These are phyloP conservation scores for Cochlearius cochlearius DNA, from an alignment of 2,113 vertebrate genomes.

Conservation along the genomic window DNA sequence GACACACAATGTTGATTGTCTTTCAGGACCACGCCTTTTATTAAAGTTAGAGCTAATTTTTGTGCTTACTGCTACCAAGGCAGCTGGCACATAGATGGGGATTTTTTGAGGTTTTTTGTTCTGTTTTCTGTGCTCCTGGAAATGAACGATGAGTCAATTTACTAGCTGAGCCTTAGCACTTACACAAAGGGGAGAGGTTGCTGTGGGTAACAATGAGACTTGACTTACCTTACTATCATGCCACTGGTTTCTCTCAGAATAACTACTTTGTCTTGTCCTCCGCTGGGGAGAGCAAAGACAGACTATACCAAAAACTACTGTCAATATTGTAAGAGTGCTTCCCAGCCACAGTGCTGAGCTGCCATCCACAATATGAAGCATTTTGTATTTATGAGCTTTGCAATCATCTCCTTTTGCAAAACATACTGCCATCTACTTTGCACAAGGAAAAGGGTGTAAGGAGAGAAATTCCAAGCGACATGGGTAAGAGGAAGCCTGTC, in stretches of 20 bases:
- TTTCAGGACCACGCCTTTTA: background rate
- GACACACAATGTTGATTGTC: background rate
- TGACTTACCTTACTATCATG: background rate
- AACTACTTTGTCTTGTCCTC: background rate
- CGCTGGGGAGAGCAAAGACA: background rate
- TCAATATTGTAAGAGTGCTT: background rate
- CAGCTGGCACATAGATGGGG: background rate
- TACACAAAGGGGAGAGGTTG: background rate
- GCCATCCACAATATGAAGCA: background rate
- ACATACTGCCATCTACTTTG: background rate
- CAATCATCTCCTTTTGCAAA: background rate
- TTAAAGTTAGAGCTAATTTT: background rate
- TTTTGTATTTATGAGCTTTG: background rate
- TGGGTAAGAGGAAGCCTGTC: background rate
- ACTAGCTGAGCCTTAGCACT: background rate
- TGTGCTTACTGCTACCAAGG: background rate
- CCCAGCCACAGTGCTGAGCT: background rate
- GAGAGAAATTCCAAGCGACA: background rate
- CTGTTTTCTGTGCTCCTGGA: background rate
- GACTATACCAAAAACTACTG: background rate
- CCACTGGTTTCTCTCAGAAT: background rate
- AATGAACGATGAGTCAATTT: constrained; percentile 16
- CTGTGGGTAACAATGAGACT: background rate
- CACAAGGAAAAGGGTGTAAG: background rate
- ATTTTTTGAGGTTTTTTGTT: background rate